Base-by-base conservation (phyloP, 2,888 invertebrate species). In the Petrolisthes cinctipes region DNA sequence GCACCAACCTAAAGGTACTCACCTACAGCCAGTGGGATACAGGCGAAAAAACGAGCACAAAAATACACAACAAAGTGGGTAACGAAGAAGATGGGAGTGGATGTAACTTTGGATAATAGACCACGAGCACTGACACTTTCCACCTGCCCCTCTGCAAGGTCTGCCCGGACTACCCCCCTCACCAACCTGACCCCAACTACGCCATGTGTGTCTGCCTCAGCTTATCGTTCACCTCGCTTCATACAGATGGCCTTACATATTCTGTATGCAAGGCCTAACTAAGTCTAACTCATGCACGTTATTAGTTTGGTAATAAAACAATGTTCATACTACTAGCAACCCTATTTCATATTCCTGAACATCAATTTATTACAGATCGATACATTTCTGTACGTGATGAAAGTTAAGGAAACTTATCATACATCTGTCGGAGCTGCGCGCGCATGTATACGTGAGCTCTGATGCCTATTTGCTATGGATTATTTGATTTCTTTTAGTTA, bases 401-500 rank as follows among this genome's bases (percentile, higher is more conserved):
- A 71, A 71, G 6, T 7, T n/a, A n/a, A n/a, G 14, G 7, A n/a
- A 71, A 71, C 20, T 71, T 71, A 14, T 71, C 14, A 3, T 7
- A 20, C 14, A n/a, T 71, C 20, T 71, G 71, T 9, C 9, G 17
- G 14, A 71, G 14, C 17, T 71, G 71, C 71, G 71, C 71, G 71
- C 71, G 71, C 71, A 71, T 71, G 71, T 71, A 71, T 71, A 71
- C 71, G 0, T 71, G 71, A n/a, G 71, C 20, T n/a, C 6, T 7
- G 71, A 14, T 51, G 51, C 53, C 23, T 20, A n/a, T 23, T 54
- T 83, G 7, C 54, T 54, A 53, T 7, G 56, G 23, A 61, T 14
- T 82, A 53, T 82, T 20, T 57, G 20, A 57, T 37, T 82, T 20
- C 20, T 20, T 82, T 17, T 61, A 68, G 3, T 37, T 82, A 68